A percentile compares a stretch with the other conserved stretches of the same genome.
Evolutionary conservation across 2,888 invertebrate species (phyloP).

Genomic region (Belgica antarctica): DNA sequence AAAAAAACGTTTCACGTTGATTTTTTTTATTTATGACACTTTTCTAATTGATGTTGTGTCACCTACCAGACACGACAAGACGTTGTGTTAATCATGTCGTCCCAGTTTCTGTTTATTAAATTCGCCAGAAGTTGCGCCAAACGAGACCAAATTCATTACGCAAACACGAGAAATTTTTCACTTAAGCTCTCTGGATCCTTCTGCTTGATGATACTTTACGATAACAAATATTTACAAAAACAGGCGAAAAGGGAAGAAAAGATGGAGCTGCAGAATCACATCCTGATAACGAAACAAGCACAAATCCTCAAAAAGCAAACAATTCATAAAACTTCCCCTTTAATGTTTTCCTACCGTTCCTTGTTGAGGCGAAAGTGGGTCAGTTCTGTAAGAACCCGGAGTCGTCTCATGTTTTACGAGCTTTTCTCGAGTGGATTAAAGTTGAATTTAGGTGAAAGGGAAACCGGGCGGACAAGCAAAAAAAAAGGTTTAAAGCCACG

Average conservation of each 20-base stretch:
- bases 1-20: too few species aligned
- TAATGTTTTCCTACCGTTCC: not conserved
- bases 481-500: too few species aligned
- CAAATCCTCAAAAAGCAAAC: slow-evolving; percentile 24
- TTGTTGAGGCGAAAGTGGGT: not conserved
- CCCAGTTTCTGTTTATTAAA: not conserved
- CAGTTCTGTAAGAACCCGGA: too few species aligned
- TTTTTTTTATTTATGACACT: too few species aligned
- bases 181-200: slow-evolving; percentile 21
- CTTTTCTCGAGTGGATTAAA: slow-evolving; percentile 49
- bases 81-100: too few species aligned
- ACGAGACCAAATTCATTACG: slow-evolving; percentile 11
- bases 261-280: slow-evolving; percentile 15
- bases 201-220: slow-evolving; percentile 29
- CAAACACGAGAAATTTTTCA: slow-evolving; percentile 14
- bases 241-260: not conserved
- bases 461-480: too few species aligned
- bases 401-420: slow-evolving; percentile 52
- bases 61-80: not conserved
- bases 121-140: not conserved
- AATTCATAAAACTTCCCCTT: slow-evolving; percentile 11
- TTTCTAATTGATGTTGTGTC: not conserved
- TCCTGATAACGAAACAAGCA: slow-evolving; percentile 15
- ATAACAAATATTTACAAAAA: slow-evolving; percentile 14
- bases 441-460: too few species aligned